Base-by-base conservation (phyloP, 2,113 vertebrate species). In the Pagrus major region DNA sequence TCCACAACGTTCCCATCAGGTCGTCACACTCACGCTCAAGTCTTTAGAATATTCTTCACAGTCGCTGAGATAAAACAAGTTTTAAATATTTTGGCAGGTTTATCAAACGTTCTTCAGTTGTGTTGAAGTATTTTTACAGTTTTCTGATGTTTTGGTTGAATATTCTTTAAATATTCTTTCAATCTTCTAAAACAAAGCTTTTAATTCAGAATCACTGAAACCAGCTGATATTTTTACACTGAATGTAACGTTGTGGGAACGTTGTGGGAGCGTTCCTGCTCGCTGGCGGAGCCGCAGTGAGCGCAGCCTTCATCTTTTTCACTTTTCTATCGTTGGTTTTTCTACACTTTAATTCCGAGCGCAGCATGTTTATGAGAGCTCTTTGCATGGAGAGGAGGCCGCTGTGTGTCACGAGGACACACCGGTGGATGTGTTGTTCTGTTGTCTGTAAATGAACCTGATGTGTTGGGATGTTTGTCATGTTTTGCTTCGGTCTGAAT, bases 351-450 rank as follows among this genome's bases (percentile, higher is more conserved):
- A 42, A 46, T 80, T 86, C 55, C 68, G 35, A 41, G 41, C 64
- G 67, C 71, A 65, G 89, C 90, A 88, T 90, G 88, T 87, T 67
- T 70, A 5, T 63, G 61, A 55, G 56, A 42, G 15, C 12, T 61
- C 71, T 85, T 89, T 94, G 93, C 93, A 92, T 93, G 91, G 76
- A 51, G 60, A 77, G 27, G 11, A 14, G 71, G 78, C 35, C 33
- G 7, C 76, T 73, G 84, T 81, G 35, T 21, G 35, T 64, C 67
- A 81, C 15, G 42, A 61, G 66, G 56, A 12, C 66, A 63, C 42
- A 18, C 49, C 9, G 51, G 27, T 23, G 20, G 21, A n/a, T 49
- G 7, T 11, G 21, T 12, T 2, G n/a, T 51, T 10, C 12, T 29
- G 52, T 29, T 9, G 3, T 23, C 47, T 47, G 46, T 47, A 21